phyloP scores from a whole-genome alignment of 1,140 invertebrate genomes.

The Trichoplusia ni region DNA sequence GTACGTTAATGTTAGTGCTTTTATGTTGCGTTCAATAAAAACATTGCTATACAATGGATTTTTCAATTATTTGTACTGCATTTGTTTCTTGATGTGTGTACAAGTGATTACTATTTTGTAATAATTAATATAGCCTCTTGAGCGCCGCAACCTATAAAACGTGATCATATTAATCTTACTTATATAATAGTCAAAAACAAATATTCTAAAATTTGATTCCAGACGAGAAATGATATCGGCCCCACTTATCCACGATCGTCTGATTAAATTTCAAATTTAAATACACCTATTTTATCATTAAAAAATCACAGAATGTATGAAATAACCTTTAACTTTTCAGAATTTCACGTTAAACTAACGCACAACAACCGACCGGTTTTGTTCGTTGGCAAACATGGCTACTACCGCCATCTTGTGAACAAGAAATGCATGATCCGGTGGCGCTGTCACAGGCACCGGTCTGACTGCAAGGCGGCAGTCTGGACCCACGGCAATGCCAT shows the following conservation, averaged over 20 bases:
- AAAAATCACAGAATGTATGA: too few relatives aligned
- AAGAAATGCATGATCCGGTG: not conserved
- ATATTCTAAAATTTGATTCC: too few relatives aligned
- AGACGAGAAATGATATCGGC: too few relatives aligned
- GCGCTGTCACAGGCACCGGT: constrained; percentile 3
- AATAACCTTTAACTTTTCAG: not conserved
- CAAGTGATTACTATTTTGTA: too few relatives aligned
- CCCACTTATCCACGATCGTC: too few relatives aligned
- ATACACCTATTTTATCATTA: too few relatives aligned
- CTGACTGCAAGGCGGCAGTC: not conserved
- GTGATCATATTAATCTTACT: too few relatives aligned
- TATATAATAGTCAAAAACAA: too few relatives aligned
- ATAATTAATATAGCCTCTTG: too few relatives aligned
- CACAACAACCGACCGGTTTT: not conserved
- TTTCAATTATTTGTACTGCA: not conserved
- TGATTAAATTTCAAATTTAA: too few relatives aligned
- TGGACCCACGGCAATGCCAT: not conserved
- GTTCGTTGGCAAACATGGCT: not conserved
- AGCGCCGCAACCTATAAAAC: too few relatives aligned
- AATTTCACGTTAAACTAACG: not conserved
- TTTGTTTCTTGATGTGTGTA: not conserved
- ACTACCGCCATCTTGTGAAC: not conserved
- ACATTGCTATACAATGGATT: not conserved
- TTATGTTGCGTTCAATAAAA: constrained; percentile 7
- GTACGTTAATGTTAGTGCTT: not conserved